Percentiles rank a stretch among this genome's conserved stretches.
These are phyloP conservation scores for Acipenser oxyrinchus DNA, from an alignment of 2,797 vertebrate species.

Conservation along the genomic window DNA sequence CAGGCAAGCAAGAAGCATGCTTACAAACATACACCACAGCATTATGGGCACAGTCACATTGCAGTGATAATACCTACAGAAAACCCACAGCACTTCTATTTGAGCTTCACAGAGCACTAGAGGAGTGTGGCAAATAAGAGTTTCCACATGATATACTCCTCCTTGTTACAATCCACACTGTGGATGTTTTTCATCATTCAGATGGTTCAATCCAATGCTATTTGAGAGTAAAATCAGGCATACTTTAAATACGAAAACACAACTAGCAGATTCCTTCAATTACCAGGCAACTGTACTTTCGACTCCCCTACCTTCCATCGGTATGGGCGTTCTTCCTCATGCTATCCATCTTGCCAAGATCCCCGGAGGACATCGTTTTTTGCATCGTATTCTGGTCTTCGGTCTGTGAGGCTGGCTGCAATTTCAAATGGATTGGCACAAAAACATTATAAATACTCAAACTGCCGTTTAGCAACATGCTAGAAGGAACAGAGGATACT, in stretches of 20 bases:
- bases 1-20: not conserved
- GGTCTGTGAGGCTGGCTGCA: constrained; percentile 53
- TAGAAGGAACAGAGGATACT: too few relatives aligned
- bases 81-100: not conserved
- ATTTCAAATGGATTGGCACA: constrained; percentile 21
- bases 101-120: too few relatives aligned
- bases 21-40: not conserved
- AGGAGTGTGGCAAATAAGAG: too few relatives aligned
- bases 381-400: constrained; percentile 74
- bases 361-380: constrained; percentile 89
- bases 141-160: too few relatives aligned
- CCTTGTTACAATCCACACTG: too few relatives aligned
- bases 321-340: constrained; percentile 66
- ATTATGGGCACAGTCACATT: not conserved
- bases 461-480: not conserved
- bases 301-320: constrained; percentile 70
- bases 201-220: too few relatives aligned
- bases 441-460: not conserved
- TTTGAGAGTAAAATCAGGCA: too few relatives aligned
- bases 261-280: too few relatives aligned
- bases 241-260: too few relatives aligned
- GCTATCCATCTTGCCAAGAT: constrained; percentile 68
- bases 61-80: not conserved
- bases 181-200: too few relatives aligned
- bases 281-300: too few relatives aligned